Evolutionary conservation across 1,140 invertebrate genomes (phyloP).

Genomic region (Macrocentrus cingulum): DNA sequence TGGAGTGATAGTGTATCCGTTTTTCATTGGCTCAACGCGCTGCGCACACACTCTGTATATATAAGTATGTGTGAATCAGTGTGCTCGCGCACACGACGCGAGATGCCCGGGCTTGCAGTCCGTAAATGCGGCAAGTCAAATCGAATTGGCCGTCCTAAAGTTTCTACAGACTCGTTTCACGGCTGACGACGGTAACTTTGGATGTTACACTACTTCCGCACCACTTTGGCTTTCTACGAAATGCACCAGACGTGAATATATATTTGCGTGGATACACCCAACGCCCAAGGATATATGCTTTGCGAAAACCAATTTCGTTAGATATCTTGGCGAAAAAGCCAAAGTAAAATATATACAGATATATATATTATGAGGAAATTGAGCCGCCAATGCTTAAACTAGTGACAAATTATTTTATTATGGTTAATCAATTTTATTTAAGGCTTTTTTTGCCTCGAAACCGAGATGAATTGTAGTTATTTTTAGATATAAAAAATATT

Average conservation of each 20-base stretch:
- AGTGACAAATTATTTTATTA: too few species aligned
- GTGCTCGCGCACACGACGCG: neutral
- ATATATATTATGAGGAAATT: too few species aligned
- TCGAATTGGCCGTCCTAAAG: constrained; percentile 35
- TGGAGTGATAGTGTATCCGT: neutral
- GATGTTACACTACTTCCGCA: constrained; percentile 12
- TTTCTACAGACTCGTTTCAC: constrained; percentile 32
- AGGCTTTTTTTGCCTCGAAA: too few species aligned
- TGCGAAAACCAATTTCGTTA: too few species aligned
- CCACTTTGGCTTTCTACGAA: constrained; percentile 7
- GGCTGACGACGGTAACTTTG: constrained; percentile 23
- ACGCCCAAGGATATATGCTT: too few species aligned
- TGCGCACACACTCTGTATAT: neutral
- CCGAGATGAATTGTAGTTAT: too few species aligned
- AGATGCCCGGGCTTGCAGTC: constrained; percentile 11
- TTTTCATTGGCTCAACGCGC: neutral
- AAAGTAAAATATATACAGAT: too few species aligned
- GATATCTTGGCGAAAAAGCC: too few species aligned
- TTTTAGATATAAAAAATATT: too few species aligned
- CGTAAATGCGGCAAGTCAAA: constrained; percentile 35
- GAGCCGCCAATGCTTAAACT: too few species aligned
- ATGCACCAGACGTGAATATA: constrained; percentile 1
- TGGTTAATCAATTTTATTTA: too few species aligned
- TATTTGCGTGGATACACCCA: too few species aligned
- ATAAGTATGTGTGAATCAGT: neutral